Evolutionary conservation across 2,113 vertebrate species (phyloP), one percentile per base, ranked within the genome.

Genomic region (Craseonycteris thonglongyai): DNA sequence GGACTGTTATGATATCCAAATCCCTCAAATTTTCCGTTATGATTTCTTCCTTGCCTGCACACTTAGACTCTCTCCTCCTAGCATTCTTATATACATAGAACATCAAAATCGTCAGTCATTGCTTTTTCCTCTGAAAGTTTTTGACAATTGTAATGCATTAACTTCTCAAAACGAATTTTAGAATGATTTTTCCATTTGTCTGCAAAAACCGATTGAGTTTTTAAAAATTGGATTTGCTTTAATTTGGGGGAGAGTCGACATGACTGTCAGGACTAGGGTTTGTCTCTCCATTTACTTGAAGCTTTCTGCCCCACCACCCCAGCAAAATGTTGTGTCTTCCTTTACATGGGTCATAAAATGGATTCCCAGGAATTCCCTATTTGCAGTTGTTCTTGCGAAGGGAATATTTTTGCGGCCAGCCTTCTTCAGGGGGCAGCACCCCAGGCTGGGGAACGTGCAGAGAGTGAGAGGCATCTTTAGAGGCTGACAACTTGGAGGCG

Each of bases 101-200:
- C 4, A 33, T 33, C 0, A 3, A 38, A 51, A 92, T 45, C 21
- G 0, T 51, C 19, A 15, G n/a, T n/a, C n/a, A n/a, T n/a, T n/a
- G n/a, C 26, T 10, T 15, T 22, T 33, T 59, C n/a, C 28, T 82
- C 45, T 89, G 8, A 38, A 68, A 28, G 13, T 80, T 84, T 58
- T 76, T 40, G 75, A 75, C 14, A 22, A 33, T 35, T 35, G 35
- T 47, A 49, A 72, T 56, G 12, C 35, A 59, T 54, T 74, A 65
- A 30, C 30, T 61, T 85, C 54, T 92, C n/a, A 38, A 92, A 80
- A 74, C 58, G n/a, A 26, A 38, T 76, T 80, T 85, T 80, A 89
- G 72, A 66, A 78, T 74, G 38, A 8, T 79, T 88, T 91, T 92
- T 78, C 79, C 45, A 38, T 35, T 79, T 71, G n/a, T 49, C 14